Conservation (phyloP, 2,797 vertebrate genomes). For the Lacerta bilineata region DNA sequence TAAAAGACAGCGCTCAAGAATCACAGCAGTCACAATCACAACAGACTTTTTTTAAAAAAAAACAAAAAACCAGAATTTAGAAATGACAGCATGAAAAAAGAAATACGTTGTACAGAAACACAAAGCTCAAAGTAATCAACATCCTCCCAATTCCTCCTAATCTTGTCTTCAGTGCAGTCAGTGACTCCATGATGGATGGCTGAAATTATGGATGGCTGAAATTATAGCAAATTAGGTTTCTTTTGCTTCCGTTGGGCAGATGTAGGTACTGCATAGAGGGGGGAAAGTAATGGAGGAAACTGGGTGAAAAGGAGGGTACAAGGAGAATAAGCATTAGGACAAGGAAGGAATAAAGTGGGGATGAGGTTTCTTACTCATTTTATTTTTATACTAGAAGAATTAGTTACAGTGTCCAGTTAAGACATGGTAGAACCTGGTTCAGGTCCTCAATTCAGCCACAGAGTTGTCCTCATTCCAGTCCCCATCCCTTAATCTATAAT, state of each 20-base stretch:
- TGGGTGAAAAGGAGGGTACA: not conserved
- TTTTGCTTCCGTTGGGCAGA: not conserved
- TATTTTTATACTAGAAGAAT: slow-evolving; percentile 1
- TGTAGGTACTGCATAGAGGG: not conserved
- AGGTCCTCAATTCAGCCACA: not conserved
- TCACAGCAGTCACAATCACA: no score
- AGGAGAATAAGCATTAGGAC: not conserved
- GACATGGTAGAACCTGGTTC: not conserved
- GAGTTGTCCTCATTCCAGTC: not conserved
- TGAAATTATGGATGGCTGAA: not conserved
- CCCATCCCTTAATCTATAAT: not conserved
- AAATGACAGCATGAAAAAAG: no score
- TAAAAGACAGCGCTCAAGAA: not conserved
- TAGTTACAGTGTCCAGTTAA: not conserved
- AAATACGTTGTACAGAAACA: not conserved
- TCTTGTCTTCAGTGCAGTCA: no score
- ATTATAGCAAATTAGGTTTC: not conserved
- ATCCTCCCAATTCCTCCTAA: not conserved
- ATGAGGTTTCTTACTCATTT: not conserved
- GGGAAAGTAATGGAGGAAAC: not conserved
- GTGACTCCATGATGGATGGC: not conserved
- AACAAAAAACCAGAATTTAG: no score
- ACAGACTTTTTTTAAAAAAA: no score
- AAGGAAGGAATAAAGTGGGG: not conserved
- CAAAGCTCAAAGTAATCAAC: not conserved